Conservation (phyloP, 2,797 vertebrate genomes). For the Pantherophis vulpinus region DNA sequence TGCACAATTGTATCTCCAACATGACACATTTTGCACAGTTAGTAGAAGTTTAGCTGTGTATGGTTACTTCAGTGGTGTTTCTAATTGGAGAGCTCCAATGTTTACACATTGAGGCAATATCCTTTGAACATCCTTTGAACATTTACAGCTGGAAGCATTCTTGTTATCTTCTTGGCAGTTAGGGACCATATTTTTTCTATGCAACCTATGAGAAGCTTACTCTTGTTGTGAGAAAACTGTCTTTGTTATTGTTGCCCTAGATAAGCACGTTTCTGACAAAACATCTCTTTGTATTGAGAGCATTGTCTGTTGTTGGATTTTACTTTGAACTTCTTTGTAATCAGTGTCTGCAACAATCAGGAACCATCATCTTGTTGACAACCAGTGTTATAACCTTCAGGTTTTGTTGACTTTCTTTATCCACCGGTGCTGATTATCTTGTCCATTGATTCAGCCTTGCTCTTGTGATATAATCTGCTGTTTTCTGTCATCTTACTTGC, state of each 20-base stretch:
- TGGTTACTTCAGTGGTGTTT: background rate
- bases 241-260: background rate
- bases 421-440: background rate
- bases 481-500: background rate
- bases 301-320: background rate
- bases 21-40: background rate
- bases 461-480: background rate
- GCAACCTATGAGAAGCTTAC: background rate
- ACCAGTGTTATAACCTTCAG: background rate
- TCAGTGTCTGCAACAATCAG: background rate
- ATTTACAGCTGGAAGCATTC: background rate
- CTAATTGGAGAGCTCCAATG: background rate
- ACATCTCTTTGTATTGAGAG: background rate
- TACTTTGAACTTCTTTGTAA: background rate
- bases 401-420: background rate
- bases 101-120: background rate
- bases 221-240: background rate
- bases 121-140: background rate
- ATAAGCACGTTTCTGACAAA: background rate
- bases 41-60: background rate
- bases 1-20: background rate
- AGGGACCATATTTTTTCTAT: background rate
- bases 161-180: background rate
- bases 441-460: background rate
- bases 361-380: background rate